Base-by-base conservation (phyloP, 2,113 vertebrate genomes). In the Podocnemis expansa region DNA sequence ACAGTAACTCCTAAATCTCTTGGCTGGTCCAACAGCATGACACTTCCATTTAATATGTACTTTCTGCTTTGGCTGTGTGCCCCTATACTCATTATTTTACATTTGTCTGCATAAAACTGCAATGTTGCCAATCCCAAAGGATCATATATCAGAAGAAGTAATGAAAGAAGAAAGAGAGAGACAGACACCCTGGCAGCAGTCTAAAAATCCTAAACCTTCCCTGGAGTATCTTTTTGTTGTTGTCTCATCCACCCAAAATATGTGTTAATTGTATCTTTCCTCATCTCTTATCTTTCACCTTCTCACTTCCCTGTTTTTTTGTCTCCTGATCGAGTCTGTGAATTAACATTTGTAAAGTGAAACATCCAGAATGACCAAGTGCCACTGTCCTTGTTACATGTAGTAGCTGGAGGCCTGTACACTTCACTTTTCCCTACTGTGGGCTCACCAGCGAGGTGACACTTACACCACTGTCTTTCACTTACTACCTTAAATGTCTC, bases 331-430 rank as follows among this genome's bases (percentile, higher is more conserved):
- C 19, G 16, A 10, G 51, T 70, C 45, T 6, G 2, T 54, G 14
- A 58, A 49, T 14, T 70, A 67, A 14, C 1, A 9, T 41, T 25
- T 25, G 31, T 19, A 12, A 93, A n/a, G 27, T 12, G 76, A 95
- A 54, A 34, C 38, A 78, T 76, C 51, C 34, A 52, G 31, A 41
- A 78, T 90, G 34, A 76, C 58, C 1, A 5, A 31, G 43, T 38
- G 38, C 0, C 58, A 49, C 29, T 0, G 0, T 90, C 91, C 84
- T 93, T 45, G 3, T 0, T 0, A 38, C 45, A 43, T 2, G 1
- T 56, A 94, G 22, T 0, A 0, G 60, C 89, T 84, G 45, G 63
- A 90, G 38, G 38, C 41, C 89, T 80, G 54, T 56, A 88, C 1
- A 0, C 63, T 29, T 90, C 56, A 34, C 29, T 51, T 80, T 92